Percentiles rank a stretch among this genome's conserved stretches.
phyloP scores from a whole-genome alignment of 2,888 invertebrate species.

The Phortica magna region DNA sequence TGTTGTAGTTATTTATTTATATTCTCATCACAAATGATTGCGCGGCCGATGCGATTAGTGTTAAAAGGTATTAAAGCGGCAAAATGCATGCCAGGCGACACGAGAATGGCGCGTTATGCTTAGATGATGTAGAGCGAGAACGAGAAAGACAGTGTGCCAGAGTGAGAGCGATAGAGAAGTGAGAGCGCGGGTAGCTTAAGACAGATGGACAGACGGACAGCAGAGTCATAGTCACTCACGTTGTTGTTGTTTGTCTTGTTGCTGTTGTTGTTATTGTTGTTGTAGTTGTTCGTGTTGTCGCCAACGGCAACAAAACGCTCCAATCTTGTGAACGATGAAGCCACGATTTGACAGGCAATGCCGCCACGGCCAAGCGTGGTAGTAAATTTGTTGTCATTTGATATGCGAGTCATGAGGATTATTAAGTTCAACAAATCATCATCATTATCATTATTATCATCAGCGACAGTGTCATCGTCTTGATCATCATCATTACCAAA shows the following conservation, averaged over 20 bases:
- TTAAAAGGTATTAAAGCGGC: slow-evolving; percentile 78
- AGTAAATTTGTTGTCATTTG: slow-evolving; percentile 73
- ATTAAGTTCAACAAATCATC: slow-evolving; percentile 61
- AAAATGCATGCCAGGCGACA: slow-evolving; percentile 69
- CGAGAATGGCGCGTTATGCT: background rate
- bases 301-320: slow-evolving; percentile 69
- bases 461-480: slow-evolving; percentile 41
- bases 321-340: slow-evolving; percentile 50
- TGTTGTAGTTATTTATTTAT: slow-evolving; percentile 69
- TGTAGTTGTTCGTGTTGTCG: slow-evolving; percentile 37
- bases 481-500: slow-evolving; percentile 48
- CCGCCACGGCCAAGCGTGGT: slow-evolving; percentile 53
- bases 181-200: slow-evolving; percentile 15
- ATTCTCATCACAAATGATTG: slow-evolving; percentile 78
- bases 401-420: slow-evolving; percentile 73
- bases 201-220: slow-evolving; percentile 35
- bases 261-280: no score
- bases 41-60: slow-evolving; percentile 76
- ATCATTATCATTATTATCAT: slow-evolving; percentile 25
- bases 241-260: background rate
- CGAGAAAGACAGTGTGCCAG: slow-evolving; percentile 1
- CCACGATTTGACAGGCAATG: slow-evolving; percentile 62
- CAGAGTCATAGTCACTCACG: background rate
- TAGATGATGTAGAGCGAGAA: background rate
- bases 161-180: slow-evolving; percentile 37